These are phyloP conservation scores for Oligia fasciuncula DNA, from an alignment of 2,888 invertebrate species.

Conservation along the genomic window DNA sequence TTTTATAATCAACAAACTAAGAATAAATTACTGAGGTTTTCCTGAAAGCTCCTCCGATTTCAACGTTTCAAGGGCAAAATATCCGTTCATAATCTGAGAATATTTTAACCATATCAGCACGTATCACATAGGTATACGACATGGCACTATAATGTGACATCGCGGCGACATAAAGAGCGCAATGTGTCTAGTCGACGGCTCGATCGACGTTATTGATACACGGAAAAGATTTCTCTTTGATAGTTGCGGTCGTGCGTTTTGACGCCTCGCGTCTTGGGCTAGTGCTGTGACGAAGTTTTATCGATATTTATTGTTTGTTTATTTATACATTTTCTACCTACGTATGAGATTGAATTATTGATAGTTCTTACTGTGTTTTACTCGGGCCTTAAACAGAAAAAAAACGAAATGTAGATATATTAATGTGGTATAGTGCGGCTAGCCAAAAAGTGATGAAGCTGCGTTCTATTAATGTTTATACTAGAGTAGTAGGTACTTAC, in stretches of 20 bases:
- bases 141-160: constrained; percentile 66
- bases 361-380: not conserved
- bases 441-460: not conserved
- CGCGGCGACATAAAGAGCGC: constrained; percentile 77
- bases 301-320: constrained; percentile 55
- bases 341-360: not conserved
- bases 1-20: not conserved
- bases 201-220: constrained; percentile 88
- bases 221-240: constrained; percentile 91
- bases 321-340: not conserved
- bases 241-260: constrained; percentile 89
- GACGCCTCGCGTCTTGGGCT: constrained; percentile 79
- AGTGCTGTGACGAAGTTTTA: constrained; percentile 44
- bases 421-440: not conserved
- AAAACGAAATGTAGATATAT: not conserved
- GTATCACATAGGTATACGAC: constrained; percentile 51
- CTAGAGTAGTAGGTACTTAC: not conserved
- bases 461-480: not conserved
- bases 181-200: constrained; percentile 84
- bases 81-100: constrained; percentile 32
- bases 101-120: constrained; percentile 41
- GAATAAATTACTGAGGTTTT: not conserved
- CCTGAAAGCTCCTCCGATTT: not conserved
- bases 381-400: not conserved
- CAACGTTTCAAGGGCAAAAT: constrained; percentile 33